Conservation (phyloP, 2,888 invertebrate genomes). For the Ormyrus nitidulus region DNA sequence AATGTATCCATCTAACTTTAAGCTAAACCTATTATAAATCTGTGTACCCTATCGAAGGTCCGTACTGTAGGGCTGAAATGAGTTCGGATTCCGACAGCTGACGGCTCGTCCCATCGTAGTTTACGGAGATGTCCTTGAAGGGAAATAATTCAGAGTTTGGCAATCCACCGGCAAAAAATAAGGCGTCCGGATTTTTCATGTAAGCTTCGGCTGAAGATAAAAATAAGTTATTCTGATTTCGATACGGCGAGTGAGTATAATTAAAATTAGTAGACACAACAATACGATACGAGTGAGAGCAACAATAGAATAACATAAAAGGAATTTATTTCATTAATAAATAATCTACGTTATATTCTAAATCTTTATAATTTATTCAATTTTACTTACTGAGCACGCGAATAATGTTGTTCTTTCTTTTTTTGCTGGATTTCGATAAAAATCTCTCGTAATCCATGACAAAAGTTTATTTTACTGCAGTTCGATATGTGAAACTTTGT, state of each 20-base stretch:
- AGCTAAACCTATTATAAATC: too few relatives aligned
- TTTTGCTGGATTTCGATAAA: constrained; percentile 72
- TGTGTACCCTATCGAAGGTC: constrained; percentile 82
- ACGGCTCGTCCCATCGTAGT: constrained; percentile 77
- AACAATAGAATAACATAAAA: background rate
- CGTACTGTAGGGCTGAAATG: constrained; percentile 83
- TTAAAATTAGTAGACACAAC: background rate
- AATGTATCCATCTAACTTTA: too few relatives aligned
- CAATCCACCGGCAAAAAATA: constrained; percentile 83
- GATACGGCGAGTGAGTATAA: background rate
- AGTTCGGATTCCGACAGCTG: constrained; percentile 79
- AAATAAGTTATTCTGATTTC: too few relatives aligned
- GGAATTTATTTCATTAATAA: background rate
- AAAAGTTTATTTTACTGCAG: too few relatives aligned
- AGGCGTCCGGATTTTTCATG: constrained; percentile 74
- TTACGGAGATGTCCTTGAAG: constrained; percentile 79
- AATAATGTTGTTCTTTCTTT: constrained; percentile 72
- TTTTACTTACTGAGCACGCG: constrained; percentile 57
- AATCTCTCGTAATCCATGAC: constrained; percentile 76
- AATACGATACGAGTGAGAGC: background rate
- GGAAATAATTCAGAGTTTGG: constrained; percentile 84
- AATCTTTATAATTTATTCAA: background rate
- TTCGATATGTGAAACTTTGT: too few relatives aligned
- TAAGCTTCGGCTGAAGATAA: constrained; percentile 64
- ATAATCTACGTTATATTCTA: too few relatives aligned